Evolutionary conservation across 1,140 invertebrate species (phyloP).

Genomic region (Goniozus legneri): DNA sequence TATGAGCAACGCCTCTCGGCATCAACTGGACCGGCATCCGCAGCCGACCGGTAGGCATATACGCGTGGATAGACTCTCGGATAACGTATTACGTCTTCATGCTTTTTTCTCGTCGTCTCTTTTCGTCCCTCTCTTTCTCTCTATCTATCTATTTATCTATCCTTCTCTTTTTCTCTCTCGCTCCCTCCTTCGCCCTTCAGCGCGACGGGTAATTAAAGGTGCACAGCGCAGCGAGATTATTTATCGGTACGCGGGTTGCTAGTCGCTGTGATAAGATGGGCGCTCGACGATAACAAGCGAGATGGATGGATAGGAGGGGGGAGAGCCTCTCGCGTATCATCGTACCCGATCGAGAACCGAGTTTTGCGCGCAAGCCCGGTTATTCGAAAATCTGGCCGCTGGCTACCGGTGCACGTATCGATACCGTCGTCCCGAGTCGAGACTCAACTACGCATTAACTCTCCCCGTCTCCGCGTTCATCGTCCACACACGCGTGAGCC

Average conservation of each 20-base stretch:
- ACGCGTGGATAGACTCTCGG: slow-evolving; percentile 18
- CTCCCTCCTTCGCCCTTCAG: slow-evolving; percentile 7
- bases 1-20: slow-evolving; percentile 36
- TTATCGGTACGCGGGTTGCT: slow-evolving; percentile 31
- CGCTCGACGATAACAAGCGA: slow-evolving; percentile 35
- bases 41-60: slow-evolving; percentile 31
- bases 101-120: slow-evolving; percentile 33
- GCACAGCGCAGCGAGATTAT: slow-evolving; percentile 34
- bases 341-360: slow-evolving; percentile 17
- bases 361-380: background rate
- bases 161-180: no score
- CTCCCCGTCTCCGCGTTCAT: background rate
- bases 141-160: no score
- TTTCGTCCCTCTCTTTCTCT: background rate
- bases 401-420: slow-evolving; percentile 7
- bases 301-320: no score
- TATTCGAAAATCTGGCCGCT: slow-evolving; percentile 12
- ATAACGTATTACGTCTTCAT: slow-evolving; percentile 46
- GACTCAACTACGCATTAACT: background rate
- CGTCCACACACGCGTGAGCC: background rate
- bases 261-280: slow-evolving; percentile 37
- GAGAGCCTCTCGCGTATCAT: slow-evolving; percentile 22
- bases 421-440: background rate
- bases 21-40: slow-evolving; percentile 32
- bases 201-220: slow-evolving; percentile 44